Base-by-base conservation (phyloP, 2,113 vertebrate genomes). In the Xenus cinereus region DNA sequence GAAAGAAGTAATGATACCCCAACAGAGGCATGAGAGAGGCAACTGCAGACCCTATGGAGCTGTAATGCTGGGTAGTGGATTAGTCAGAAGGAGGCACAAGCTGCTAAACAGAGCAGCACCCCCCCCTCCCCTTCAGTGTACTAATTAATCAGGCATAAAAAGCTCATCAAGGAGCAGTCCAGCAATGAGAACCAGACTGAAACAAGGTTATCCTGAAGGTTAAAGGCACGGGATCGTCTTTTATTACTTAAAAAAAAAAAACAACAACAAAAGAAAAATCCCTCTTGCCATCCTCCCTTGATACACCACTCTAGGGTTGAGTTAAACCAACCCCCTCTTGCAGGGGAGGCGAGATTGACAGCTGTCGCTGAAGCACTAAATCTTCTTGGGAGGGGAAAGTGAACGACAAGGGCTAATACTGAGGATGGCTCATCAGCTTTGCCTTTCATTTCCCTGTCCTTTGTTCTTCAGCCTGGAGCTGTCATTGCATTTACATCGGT, bases 81-180 rank as follows among this genome's bases (percentile, higher is more conserved):
- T 77, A 95, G 94, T 90, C 46, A 56, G 71, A 84, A 73, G 62
- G 85, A 96, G 83, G 81, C 54, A 94, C 56, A 84, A 71, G 53
- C 75, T 94, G 87, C 90, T 96, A 64, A 97, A 95, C 78, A 95
- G 75, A 95, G 56, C 86, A 95, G 30, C 69, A 41, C 69, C 73
- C 62, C 73, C 62, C 23, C 46, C 20, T 43, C 73, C 30, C 41
- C 72, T 88, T 91, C 88, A 69, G 66, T 54, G 79, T 84, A 64
- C 92, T 98, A 97, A 97, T 97, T 98, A 98, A 96, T 97, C 97
- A 97, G 87, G 96, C 96, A 95, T 92, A 96, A 95, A 97, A 97
- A 95, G 81, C 97, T 97, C 97, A 97, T 98, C 97, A 97, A 97
- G 97, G 66, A 97, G 72, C 90, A 93, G 96, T 88, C 97, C 97